Evolutionary conservation across 1,140 invertebrate genomes (phyloP).

Genomic region (Ceratina calcarata): DNA sequence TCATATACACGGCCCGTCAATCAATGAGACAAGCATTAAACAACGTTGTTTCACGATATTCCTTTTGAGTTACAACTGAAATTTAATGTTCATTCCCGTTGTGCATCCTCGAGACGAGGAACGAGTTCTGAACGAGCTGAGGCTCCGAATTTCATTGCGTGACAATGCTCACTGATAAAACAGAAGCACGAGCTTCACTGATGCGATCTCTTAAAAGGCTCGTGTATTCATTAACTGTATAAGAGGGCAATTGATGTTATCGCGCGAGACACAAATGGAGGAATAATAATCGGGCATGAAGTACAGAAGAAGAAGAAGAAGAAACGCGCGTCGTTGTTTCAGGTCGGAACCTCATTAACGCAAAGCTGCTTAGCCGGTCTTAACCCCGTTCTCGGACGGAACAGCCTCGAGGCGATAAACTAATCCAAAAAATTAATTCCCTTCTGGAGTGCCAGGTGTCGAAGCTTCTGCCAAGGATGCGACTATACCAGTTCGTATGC

Average conservation of each 20-base stretch:
- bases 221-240: not conserved
- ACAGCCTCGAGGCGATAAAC: constrained; percentile 72
- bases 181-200: not conserved
- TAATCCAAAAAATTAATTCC: constrained; percentile 80
- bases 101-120: not conserved
- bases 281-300: constrained; percentile 38
- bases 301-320: not conserved
- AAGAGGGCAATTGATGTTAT: constrained; percentile 41
- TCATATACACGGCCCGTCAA: not conserved
- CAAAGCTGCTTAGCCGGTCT: constrained; percentile 73
- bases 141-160: not conserved
- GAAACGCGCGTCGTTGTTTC: constrained; percentile 49
- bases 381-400: constrained; percentile 69
- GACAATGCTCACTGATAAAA: not conserved
- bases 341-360: constrained; percentile 72
- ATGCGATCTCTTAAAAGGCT: not conserved
- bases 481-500: not conserved
- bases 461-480: constrained; percentile 43
- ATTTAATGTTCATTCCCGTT: not conserved
- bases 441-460: constrained; percentile 72
- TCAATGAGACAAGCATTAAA: not conserved
- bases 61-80: not conserved
- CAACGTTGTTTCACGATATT: constrained; percentile 8
- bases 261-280: not conserved
- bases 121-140: not conserved